Evolutionary conservation across 2,113 vertebrate genomes (phyloP).

Genomic region (Alaudala cheleensis): DNA sequence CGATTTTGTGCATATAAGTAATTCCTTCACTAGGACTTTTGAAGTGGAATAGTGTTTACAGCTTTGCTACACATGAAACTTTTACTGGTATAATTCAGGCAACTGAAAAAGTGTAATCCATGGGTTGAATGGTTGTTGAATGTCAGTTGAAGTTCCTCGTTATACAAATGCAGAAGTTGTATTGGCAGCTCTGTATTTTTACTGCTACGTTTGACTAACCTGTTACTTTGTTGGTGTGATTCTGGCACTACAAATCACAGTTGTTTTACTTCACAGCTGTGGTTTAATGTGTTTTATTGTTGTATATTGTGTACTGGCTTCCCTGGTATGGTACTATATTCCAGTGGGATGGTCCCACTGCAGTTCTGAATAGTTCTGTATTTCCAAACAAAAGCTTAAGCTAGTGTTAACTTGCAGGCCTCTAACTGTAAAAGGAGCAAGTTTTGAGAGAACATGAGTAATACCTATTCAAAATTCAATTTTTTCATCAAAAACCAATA

Average conservation of each 20-base stretch:
- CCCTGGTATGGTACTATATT: background rate
- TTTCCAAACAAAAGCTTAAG: background rate
- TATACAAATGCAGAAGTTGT: background rate
- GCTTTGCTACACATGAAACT: background rate
- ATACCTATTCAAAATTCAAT: background rate
- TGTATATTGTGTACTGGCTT: background rate
- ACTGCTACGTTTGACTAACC: background rate
- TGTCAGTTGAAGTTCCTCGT: background rate
- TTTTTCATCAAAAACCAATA: background rate
- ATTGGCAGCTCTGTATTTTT: background rate
- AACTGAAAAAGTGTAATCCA: background rate
- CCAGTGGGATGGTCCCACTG: background rate
- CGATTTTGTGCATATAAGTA: background rate
- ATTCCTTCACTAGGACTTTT: background rate
- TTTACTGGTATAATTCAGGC: background rate
- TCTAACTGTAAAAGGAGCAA: background rate
- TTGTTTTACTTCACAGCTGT: background rate
- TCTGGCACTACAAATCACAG: background rate
- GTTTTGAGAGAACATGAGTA: background rate
- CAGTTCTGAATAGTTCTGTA: background rate
- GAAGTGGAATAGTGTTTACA: background rate
- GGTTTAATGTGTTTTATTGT: background rate
- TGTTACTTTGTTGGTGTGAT: background rate
- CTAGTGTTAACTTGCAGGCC: background rate
- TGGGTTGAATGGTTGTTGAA: background rate